Evolutionary conservation across 2,113 vertebrate genomes (phyloP), one percentile per base, ranked within the genome.

Genomic region (Acinonyx jubatus): DNA sequence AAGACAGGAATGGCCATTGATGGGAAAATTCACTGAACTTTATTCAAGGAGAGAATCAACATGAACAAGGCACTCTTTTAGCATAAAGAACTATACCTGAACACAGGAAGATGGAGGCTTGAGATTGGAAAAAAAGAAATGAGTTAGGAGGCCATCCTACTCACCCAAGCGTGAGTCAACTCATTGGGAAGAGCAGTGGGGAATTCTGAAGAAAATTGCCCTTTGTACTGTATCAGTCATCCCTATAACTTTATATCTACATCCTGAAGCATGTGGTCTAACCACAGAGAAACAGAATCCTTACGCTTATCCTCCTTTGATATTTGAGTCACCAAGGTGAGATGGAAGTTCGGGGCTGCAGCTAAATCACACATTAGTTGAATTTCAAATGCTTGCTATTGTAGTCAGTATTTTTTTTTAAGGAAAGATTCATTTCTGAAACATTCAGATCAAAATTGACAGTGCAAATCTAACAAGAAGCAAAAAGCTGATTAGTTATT

Each of bases 41-140:
- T 63, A 21, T 29, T 92, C 86, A 96, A 86, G 93, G 68, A 95
- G 71, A 87, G 52, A 50, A 61, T 61, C 19, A 7, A 18, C 21
- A 63, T 2, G 31, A 93, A 50, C 57, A 81, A 91, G 52, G 21
- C 9, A 41, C 74, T 76, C 33, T 91, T 80, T 55, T 14, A 74
- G 57, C 31, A 89, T 74, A 84, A 95, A 82, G 57, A 55, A 18
- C 11, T 10, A 7, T 3, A 12, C 4, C 52, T 14, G 36, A 55
- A 16, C 69, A 18, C 5, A 45, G 71, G 82, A 14, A 29, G 10
- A 48, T 25, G n/a, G 41, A 76, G 36, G 11, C 63, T 91, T 45
- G 19, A 80, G 18, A 48, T 36, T 41, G 9, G 52, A 73, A 86
- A 73, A 86, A 45, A 83, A 81, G 82, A 71, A 18, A 12, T 18